These are phyloP conservation scores for Clarias platycephalus DNA, from an alignment of 2,797 vertebrate species.

Conservation along the genomic window DNA sequence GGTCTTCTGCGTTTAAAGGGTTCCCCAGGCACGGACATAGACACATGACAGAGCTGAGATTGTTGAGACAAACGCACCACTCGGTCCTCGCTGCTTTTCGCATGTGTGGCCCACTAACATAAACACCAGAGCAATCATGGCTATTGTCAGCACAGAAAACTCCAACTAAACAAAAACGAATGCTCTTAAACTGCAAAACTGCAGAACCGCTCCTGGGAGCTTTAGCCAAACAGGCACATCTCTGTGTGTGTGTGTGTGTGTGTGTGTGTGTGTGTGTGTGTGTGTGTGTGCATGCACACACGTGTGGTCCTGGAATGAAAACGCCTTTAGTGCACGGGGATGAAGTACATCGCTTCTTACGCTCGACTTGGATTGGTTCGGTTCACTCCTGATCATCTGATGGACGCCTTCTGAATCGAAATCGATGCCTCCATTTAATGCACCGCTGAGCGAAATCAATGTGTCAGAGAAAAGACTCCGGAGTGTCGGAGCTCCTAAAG, in stretches of 20 bases:
- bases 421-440: constrained; percentile 35
- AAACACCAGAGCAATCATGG: background rate
- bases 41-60: background rate
- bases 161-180: constrained; percentile 31
- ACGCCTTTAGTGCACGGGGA: background rate
- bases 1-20: constrained; percentile 7
- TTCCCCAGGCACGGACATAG: background rate
- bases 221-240: constrained; percentile 4
- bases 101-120: constrained; percentile 8
- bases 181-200: constrained; percentile 27
- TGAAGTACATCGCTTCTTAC: background rate
- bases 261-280: too few species aligned
- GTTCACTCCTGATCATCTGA: constrained; percentile 19
- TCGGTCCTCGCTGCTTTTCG: too few species aligned
- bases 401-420: constrained; percentile 19
- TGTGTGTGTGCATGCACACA: too few species aligned
- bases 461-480: constrained; percentile 1
- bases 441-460: constrained; percentile 23
- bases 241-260: constrained; percentile 11
- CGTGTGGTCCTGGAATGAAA: constrained; percentile 18
- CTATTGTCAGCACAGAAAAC: constrained; percentile 8
- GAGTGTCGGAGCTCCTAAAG: background rate
- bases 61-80: background rate
- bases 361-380: constrained; percentile 6
- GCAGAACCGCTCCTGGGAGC: background rate